Base-by-base conservation (phyloP, 2,797 vertebrate genomes). In the Mionectes olivaceus region DNA sequence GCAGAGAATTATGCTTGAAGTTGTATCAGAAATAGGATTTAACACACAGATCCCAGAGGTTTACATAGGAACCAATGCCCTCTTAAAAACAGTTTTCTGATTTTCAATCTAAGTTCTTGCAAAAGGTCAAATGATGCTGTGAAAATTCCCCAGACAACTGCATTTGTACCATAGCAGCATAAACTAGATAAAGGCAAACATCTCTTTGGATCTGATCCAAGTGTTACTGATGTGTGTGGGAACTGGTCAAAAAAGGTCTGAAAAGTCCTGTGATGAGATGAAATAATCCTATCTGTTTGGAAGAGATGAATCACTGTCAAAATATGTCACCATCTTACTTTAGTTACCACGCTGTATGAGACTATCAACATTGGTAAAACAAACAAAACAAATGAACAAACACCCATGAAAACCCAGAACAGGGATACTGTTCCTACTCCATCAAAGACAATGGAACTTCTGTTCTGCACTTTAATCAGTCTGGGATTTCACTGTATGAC, bases 131-230 rank as follows among this genome's bases (percentile, higher is more conserved):
- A 75, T 50, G 87, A 65, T 47, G 35, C 43, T 69, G 46, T 83
- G 61, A 91, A 91, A 96, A 95, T 73, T 94, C 73, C 69, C 76
- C 35, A 65, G 43, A 55, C 70, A 90, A 17, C 7, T 87, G 71
- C 30, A 79, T 87, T 94, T 84, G 44, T 60, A 95, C 67, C 63
- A 84, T 50, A n/a, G 93, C 67, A 93, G 88, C 59, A 70, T 28
- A 84, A 92, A 30, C 44, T 55, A 90, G 74, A 88, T 52, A 76
- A 95, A 93, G 55, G 13, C 80, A 95, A 90, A 89, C n/a, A 89
- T 90, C 52, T 73, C 63, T 75, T 56, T 77, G 88, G 83, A 81
- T 82, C 25, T 67, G 44, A 90, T 79, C 44, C 86, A 93, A 81
- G 30, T 52, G 33, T 82, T 78, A 57, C 32, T 50, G 57, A 87